A percentile compares a stretch with the other conserved stretches of the same genome.
Evolutionary conservation across 2,888 invertebrate species (phyloP).

Genomic region (Cantharis lateralis): DNA sequence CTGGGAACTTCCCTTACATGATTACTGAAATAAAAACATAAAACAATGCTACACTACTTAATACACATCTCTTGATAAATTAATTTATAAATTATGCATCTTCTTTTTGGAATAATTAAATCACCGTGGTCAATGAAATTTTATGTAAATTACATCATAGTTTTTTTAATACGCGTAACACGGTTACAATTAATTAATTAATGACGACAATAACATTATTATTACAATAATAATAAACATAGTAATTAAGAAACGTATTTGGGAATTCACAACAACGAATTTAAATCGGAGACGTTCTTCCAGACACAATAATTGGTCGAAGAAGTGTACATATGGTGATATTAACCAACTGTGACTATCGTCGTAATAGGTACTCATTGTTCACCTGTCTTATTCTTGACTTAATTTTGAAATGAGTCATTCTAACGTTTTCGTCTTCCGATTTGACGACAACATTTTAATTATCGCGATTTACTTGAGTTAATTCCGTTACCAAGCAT

Average conservation of each 20-base stretch:
- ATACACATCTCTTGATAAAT: slow-evolving; percentile 21
- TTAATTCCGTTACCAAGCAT: background rate
- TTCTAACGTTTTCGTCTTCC: background rate
- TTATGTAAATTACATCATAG: background rate
- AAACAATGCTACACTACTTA: slow-evolving; percentile 27
- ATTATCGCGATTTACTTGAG: background rate
- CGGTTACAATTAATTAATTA: background rate
- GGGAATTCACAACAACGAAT: background rate
- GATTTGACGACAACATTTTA: background rate
- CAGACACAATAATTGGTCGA: background rate
- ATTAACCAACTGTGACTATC: slow-evolving; percentile 5
- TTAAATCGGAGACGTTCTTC: background rate
- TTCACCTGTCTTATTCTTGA: slow-evolving; percentile 14
- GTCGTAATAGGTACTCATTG: background rate
- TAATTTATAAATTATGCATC: slow-evolving; percentile 21
- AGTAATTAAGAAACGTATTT: background rate
- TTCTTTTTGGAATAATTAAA: background rate
- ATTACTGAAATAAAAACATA: slow-evolving; percentile 29
- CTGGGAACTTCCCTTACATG: slow-evolving; percentile 37
- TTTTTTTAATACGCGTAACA: background rate
- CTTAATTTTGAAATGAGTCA: slow-evolving; percentile 15
- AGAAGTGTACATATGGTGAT: background rate
- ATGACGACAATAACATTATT: background rate
- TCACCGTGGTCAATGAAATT: slow-evolving; percentile 13
- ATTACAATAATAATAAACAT: background rate